phyloP scores from a whole-genome alignment of 2,797 vertebrate genomes.

The Tragelaphus oryx region DNA sequence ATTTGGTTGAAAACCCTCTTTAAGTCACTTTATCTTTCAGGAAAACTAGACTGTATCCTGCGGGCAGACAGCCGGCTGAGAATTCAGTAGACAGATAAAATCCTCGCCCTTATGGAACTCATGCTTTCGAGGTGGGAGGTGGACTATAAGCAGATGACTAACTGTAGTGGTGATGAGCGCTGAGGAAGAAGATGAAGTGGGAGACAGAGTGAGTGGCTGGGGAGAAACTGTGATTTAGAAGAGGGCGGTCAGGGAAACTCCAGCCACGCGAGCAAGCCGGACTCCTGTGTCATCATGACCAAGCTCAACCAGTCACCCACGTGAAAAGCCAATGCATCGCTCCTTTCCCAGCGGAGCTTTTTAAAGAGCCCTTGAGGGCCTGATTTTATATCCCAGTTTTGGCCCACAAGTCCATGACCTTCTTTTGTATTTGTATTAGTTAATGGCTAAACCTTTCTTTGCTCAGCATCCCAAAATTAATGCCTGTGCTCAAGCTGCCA shows the following conservation, averaged over 20 bases:
- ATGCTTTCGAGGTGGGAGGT: neutral
- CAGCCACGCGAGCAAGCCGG: neutral
- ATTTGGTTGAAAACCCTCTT: neutral
- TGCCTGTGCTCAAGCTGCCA: neutral
- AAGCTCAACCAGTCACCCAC: neutral
- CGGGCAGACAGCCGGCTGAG: neutral
- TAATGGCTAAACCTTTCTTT: slow-evolving; percentile 37
- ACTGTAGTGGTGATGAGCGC: neutral
- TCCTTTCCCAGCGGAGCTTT: neutral
- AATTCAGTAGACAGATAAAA: neutral
- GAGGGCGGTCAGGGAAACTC: neutral
- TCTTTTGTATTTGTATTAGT: neutral
- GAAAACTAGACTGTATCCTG: neutral
- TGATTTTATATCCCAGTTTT: neutral
- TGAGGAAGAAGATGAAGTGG: neutral
- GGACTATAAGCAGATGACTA: neutral
- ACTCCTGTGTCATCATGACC: neutral
- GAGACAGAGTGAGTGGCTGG: neutral
- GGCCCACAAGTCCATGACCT: neutral
- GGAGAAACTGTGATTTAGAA: neutral
- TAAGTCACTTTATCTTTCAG: neutral
- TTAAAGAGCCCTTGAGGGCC: neutral
- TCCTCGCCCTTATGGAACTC: neutral
- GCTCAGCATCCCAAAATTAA: neutral
- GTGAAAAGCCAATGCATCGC: neutral